phyloP scores from a whole-genome alignment of 2,888 invertebrate species.

The Resseliella maxima region DNA sequence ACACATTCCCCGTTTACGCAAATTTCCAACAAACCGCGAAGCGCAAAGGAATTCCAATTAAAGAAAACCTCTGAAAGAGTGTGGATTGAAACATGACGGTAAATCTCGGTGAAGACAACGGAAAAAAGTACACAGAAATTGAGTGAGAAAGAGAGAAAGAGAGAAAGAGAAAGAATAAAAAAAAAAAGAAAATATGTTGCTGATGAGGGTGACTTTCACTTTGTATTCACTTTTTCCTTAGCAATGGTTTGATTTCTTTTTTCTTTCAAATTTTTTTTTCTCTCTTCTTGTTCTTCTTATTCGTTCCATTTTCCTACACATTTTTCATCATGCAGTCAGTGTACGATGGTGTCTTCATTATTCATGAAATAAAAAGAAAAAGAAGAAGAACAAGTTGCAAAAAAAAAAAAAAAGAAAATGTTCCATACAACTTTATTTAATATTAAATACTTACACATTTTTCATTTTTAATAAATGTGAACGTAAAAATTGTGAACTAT shows the following conservation, averaged over 20 bases:
- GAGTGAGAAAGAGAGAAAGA: neutral
- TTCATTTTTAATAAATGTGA: conserved; percentile 39
- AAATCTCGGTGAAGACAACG: neutral
- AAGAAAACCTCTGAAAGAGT: neutral
- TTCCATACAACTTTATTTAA: conserved; percentile 49
- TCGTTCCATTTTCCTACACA: neutral
- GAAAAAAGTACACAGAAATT: neutral
- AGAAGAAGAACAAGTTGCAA: conserved; percentile 1
- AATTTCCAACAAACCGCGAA: conserved; percentile 18
- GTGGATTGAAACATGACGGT: conserved; percentile 13
- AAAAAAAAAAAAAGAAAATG: neutral
- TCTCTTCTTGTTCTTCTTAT: neutral
- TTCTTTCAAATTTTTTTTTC: neutral
- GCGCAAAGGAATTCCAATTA: conserved; percentile 41
- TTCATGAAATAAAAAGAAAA: neutral
- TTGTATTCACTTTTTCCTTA: neutral
- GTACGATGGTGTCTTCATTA: neutral
- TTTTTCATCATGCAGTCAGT: neutral
- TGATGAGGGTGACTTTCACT: conserved; percentile 52
- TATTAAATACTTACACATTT: conserved; percentile 51
- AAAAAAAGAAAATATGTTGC: conserved; percentile 16
- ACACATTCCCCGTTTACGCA: conserved; percentile 5
- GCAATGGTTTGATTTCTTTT: neutral
- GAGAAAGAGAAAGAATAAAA: too few relatives aligned
- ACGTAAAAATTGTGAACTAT: conserved; percentile 26